Evolutionary conservation across 2,888 invertebrate species (phyloP), one percentile per base, ranked within the genome.

Genomic region (Stenodera caucasica): DNA sequence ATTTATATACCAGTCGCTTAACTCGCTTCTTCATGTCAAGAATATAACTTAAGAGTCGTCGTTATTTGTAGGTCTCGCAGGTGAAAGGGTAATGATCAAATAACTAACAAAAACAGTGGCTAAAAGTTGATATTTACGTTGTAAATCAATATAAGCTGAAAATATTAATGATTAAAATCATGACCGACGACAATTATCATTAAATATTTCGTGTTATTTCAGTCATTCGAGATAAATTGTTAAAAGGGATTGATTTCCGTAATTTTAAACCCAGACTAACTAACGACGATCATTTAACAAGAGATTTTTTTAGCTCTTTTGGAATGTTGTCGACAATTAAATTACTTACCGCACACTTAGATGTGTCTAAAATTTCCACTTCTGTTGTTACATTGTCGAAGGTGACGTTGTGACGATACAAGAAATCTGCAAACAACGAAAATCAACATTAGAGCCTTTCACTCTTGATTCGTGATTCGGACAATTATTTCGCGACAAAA

Each of bases 311-410:
- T 40, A 9, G 18, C 18, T 18, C 14, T 40, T 40, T 5, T n/a
- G n/a, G 2, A 18, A 40, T 40, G 15, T 15, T 37, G n/a, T 14
- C 8, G 15, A 37, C 14, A 15, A 15, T 40, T 9, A 29, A 29
- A 29, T 29, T 18, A 85, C 89, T 88, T 84, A 91, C 91, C 84
- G 87, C 88, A 83, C 89, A 90, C 83, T 88, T 90, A 71, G 90
- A 90, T 71, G 90, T 91, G 82, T 90, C 91, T 81, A 89, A 83
- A 80, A 89, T 90, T 84, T 90, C 91, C 72, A 90, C 88, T 82
- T 90, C 90, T 65, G 90, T 90, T 69, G 87, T 86, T 68, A 87
- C 89, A 75, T 88, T 90, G 79, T 90, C 90, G 80, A 90, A 90
- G 67, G 88, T 89, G 71, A 90, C 88, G 80, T 88, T 86, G 79